A percentile compares a stretch with the other conserved stretches of the same genome.
Evolutionary conservation across 2,797 vertebrate genomes (phyloP).

Genomic region (Esox lucius): DNA sequence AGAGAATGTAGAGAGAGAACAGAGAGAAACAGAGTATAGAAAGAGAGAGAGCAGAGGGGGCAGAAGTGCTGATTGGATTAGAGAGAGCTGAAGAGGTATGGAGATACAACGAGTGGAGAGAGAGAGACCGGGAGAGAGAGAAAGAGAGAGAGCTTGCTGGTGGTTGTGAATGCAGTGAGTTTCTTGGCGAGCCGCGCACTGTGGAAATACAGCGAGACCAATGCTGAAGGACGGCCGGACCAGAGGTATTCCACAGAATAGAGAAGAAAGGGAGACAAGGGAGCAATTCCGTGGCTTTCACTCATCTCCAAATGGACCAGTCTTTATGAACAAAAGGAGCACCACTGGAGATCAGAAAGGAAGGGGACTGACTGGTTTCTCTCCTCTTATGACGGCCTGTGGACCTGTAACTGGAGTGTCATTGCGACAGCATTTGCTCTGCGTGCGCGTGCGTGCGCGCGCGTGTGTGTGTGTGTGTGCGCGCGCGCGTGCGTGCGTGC

Average conservation of each 20-base stretch:
- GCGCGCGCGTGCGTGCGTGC: not conserved
- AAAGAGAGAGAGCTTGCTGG: constrained; percentile 18
- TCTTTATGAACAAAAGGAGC: constrained; percentile 12
- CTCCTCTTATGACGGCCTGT: constrained; percentile 40
- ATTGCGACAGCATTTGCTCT: constrained; percentile 25
- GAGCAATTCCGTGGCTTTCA: constrained; percentile 16
- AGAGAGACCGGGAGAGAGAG: constrained; percentile 25
- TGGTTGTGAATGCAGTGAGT: constrained; percentile 32
- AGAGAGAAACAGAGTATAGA: not conserved
- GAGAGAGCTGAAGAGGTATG: constrained; percentile 24
- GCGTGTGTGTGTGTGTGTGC: constrained; percentile 14
- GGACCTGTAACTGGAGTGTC: constrained; percentile 38
- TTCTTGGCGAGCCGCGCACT: constrained; percentile 22
- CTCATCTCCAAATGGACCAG: constrained; percentile 17
- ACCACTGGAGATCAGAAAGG: not conserved
- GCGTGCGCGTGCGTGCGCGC: constrained; percentile 17
- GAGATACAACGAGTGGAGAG: constrained; percentile 41
- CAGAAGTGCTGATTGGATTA: not conserved
- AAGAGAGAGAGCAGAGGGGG: not conserved
- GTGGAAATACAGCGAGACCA: constrained; percentile 42
- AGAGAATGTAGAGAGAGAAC: too few species aligned
- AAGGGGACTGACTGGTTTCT: constrained; percentile 11
- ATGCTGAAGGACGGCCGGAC: constrained; percentile 12
- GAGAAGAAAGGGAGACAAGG: constrained; percentile 4
- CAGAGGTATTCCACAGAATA: constrained; percentile 17